Evolutionary conservation across 37 sponge, comb jelly and placozoan species (phyloP), one percentile per base, ranked within the genome.

Genomic region (Spongia lamella): DNA sequence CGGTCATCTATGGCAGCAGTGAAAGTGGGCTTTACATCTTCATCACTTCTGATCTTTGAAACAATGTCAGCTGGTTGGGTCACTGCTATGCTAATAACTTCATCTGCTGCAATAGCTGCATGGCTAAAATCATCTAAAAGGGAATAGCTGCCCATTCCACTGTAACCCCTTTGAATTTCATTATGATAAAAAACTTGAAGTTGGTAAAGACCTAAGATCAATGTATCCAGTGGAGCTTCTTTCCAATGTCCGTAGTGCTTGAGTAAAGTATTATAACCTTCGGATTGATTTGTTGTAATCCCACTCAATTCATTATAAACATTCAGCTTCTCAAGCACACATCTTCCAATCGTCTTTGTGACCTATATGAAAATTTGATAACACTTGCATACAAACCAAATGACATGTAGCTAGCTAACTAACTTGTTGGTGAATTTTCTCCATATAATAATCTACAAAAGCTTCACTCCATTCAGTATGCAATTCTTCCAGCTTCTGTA

Each of bases 251-350:
- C 66, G 17, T 81, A 51, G 43, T 31, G 53, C 37, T 61, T 74
- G 47, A 61, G 53, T n/a, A n/a, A 16, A 68, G 33, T 30, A 36
- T 79, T 87, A 31, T 81, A 62, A 0, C 78, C 63, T 59, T 87
- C 88, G 32, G 74, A 70, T 40, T 87, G 88, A 49, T 87, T 87
- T 49, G 30, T 86, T 22, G 76, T 86, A 31, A 84, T 73, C 2
- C 88, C 88, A 62, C 85, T 78, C 73, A 72, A 84, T 21, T 68
- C 66, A 26, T 84, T 84, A 55, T 84, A 84, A n/a, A 70, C 21
- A 6, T 53, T 9, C 11, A 75, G 53, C 34, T 83, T 25, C 33
- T 83, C 77, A 25, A 83, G 62, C 19, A 65, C 62, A 59, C 80
- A 79, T 15, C 79, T 24, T 17, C 79, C 66, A 34, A 78, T 31